Evolutionary conservation across 2,888 invertebrate genomes (phyloP).

Genomic region (Morpho helenor): DNA sequence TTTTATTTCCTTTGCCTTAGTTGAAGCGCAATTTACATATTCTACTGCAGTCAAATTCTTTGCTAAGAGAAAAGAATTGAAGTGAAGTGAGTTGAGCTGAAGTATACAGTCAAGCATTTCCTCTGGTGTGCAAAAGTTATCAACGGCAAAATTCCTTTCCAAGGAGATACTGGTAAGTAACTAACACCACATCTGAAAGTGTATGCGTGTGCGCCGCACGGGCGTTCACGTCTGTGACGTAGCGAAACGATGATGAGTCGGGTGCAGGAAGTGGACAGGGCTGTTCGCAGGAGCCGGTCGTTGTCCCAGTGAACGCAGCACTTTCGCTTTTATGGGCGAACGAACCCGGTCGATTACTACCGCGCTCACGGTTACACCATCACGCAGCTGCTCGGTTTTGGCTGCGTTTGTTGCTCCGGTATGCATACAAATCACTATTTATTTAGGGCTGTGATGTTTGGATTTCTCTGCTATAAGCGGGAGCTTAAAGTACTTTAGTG

Average conservation of each 20-base stretch:
- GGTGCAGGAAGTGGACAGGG: conserved; percentile 54
- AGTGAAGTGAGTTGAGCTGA: no score
- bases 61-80: no score
- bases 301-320: conserved; percentile 76
- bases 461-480: conserved; percentile 57
- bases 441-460: conserved; percentile 61
- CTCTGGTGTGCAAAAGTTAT: no score
- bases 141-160: no score
- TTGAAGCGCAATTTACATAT: no score
- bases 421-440: conserved; percentile 64
- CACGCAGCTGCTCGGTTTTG: conserved; percentile 56
- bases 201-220: background rate
- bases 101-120: no score
- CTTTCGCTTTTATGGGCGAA: conserved; percentile 78
- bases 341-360: conserved; percentile 75
- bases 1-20: no score
- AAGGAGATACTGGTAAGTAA: no score
- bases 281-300: conserved; percentile 68
- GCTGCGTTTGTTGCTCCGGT: conserved; percentile 56
- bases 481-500: conserved; percentile 4
- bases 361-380: conserved; percentile 73
- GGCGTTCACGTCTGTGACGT: conserved; percentile 31
- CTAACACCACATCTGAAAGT: no score
- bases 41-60: no score
- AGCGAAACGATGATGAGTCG: conserved; percentile 48